Base-by-base conservation (phyloP, 2,888 invertebrate genomes). In the Trachelus iudaicus region DNA sequence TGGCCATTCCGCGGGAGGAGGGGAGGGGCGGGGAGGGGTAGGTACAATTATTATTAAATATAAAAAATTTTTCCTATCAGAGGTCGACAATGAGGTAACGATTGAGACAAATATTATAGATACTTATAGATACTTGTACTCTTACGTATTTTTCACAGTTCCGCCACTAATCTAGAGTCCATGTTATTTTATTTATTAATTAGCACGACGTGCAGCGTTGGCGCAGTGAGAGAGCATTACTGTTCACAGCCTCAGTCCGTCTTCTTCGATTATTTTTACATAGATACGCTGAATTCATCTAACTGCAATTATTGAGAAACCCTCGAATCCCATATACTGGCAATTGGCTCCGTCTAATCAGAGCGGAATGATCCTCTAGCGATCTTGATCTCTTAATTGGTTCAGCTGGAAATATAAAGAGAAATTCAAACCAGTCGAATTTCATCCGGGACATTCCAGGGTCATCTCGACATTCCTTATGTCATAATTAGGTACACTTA, bases 401-500 rank as follows among this genome's bases (percentile, higher is more conserved):
- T 15, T 40, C 15, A 15, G 15, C 40, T 40, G 40, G 4, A 40
- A 15, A 40, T 15, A 15, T 2, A 40, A 37, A 37, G 15, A 40
- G 40, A 15, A 15, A 40, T 40, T 40, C 15, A 6, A 40, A 40
- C 40, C 15, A 40, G 15, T 40, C 15, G 40, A 40, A 40, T 40
- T 40, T 15, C 15, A 40, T 40, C 15, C 15, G 40, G 1, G 15
- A 15, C 40, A 40, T 40, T 40, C 15, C 40, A 40, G 40, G 15
- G 15, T 4, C 40, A 15, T 15, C 1, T 40, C 40, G 15, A 40
- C 40, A 40, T 40, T 80, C 69, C 81, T 82, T 87, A 83, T 69
- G 77, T 81, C 81, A 81, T 84, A 86, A 85, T 86, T 85, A 85
- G 84, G 84, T 86, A 86, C 86, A 83, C 77, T 81, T 79, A 79